Evolutionary conservation across 2,888 invertebrate species (phyloP), one percentile per base, ranked within the genome.

Genomic region (Elmis aenea): DNA sequence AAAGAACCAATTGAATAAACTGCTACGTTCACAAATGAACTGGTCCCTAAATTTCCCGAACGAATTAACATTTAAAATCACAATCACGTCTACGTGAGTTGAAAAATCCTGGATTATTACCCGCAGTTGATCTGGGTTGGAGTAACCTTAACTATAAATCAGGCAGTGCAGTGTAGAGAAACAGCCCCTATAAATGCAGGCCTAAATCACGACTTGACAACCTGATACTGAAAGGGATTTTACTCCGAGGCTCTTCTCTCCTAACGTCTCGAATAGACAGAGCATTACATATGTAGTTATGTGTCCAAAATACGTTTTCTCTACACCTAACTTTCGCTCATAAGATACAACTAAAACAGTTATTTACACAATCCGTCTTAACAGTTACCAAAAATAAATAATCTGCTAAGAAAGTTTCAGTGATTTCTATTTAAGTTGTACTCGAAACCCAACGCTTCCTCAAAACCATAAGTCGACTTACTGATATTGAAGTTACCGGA

Each of bases 181-280:
- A 59, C 61, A 61, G 55, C 59, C 59, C 60, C 58, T 61, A 61
- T 65, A 63, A 64, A 63, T 61, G 62, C 62, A 62, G 51, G 61
- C 55, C 61, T 64, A 64, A 64, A 64, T 64, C 64, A 63, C 60
- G 53, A 46, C 55, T 57, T 61, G 64, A 62, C 63, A 64, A 58
- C 57, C 58, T 58, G 59, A 61, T 60, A 62, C 59, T 58, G 49
- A 50, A 52, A 55, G 62, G 62, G 62, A 62, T 62, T 62, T 61
- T 56, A 56, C 54, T 59, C 58, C 56, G 56, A 51, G 43, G 40
- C 42, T 32, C 31, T 42, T 51, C 48, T 45, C 46, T 27, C 50
- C 48, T 52, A 53, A 50, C 48, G 43, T 40, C 33, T 45, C 47
- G 47, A 54, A 51, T 50, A 48, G 48, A 44, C 37, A 46, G 46